Conservation (phyloP, 2,113 vertebrate species). For the Nesoenas mayeri region DNA sequence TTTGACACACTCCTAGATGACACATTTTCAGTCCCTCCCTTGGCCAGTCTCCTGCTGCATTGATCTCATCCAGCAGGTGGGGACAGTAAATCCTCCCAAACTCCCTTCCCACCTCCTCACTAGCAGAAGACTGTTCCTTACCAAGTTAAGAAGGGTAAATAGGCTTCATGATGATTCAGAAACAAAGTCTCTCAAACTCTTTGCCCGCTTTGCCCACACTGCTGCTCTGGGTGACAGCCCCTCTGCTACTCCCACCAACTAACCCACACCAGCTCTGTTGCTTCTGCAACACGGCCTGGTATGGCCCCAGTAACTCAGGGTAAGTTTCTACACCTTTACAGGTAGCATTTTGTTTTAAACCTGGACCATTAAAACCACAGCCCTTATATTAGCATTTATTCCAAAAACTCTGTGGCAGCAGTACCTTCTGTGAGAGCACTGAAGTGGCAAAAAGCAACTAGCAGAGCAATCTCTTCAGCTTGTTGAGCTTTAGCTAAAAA, state of each 20-base stretch:
- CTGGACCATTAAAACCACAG: not conserved
- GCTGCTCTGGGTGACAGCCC: not conserved
- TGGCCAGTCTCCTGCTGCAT: rapidly evolving
- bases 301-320: not conserved
- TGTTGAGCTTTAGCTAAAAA: not conserved
- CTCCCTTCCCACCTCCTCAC: not conserved
- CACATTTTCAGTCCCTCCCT: not conserved
- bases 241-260: not conserved
- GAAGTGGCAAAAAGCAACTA: not conserved
- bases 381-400: not conserved
- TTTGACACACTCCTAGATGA: not conserved
- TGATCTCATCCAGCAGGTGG: not conserved
- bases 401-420: not conserved
- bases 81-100: not conserved
- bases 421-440: not conserved
- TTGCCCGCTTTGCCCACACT: rapidly evolving
- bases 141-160: not conserved
- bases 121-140: not conserved
- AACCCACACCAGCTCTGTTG: rapidly evolving
- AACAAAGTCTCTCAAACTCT: not conserved
- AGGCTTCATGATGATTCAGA: not conserved
- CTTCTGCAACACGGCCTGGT: not conserved
- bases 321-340: not conserved
- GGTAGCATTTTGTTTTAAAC: not conserved
- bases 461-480: not conserved